These are phyloP conservation scores for Sebastes cheni DNA, from an alignment of 2,797 vertebrate genomes.

Conservation along the genomic window DNA sequence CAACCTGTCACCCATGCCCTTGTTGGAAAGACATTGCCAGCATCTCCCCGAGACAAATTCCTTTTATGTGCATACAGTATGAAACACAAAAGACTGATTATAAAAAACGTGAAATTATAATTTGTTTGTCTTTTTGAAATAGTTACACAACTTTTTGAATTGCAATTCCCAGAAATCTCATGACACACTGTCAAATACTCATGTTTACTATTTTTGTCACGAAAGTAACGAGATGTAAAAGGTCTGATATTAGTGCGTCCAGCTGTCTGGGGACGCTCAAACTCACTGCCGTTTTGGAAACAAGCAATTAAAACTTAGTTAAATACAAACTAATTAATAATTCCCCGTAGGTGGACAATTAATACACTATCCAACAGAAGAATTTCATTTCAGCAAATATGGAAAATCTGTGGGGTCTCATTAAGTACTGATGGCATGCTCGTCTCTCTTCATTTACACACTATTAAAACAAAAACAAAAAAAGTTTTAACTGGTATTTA, in stretches of 20 bases:
- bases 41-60: background rate
- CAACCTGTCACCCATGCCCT: background rate
- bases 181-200: background rate
- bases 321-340: constrained; percentile 28
- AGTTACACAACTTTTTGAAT: background rate
- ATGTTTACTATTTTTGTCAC: background rate
- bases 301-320: background rate
- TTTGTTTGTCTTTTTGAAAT: background rate
- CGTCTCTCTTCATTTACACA: background rate
- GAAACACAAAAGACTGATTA: background rate
- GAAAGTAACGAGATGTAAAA: background rate
- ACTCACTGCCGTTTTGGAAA: background rate
- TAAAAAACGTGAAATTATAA: background rate
- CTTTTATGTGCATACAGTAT: background rate
- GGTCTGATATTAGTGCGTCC: background rate
- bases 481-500: constrained; percentile 6
- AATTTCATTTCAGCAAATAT: constrained; percentile 30
- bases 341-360: background rate
- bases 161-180: background rate
- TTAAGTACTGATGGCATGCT: constrained; percentile 16
- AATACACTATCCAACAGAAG: constrained; percentile 21
- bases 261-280: background rate
- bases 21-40: background rate
- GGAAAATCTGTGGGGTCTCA: constrained; percentile 26
- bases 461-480: background rate